A percentile compares a stretch with the other conserved stretches of the same genome.
Evolutionary conservation across 1,140 invertebrate genomes (phyloP).

Genomic region (Cyrtorhinus lividipennis): DNA sequence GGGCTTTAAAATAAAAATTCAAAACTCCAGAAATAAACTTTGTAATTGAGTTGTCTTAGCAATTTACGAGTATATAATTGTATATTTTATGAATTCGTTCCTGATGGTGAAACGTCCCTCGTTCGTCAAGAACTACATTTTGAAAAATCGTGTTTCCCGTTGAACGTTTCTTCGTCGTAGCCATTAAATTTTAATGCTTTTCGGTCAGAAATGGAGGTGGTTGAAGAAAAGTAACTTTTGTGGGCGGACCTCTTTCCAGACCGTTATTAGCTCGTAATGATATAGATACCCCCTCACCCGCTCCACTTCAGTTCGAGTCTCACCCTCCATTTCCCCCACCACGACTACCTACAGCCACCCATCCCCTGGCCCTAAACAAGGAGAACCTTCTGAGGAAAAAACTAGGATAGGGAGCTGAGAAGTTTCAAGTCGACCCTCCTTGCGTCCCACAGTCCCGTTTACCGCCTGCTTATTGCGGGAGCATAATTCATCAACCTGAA

Average conservation of each 20-base stretch:
- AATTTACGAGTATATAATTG: no score
- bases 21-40: no score
- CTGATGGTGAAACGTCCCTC: no score
- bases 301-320: neutral
- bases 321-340: neutral
- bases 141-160: no score
- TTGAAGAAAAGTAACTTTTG: neutral
- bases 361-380: no score
- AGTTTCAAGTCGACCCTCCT: neutral
- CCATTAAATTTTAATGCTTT: neutral
- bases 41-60: no score
- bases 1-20: no score
- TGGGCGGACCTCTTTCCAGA: neutral
- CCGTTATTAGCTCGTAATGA: constrained; percentile 9
- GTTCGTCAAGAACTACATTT: no score
- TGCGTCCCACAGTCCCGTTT: neutral
- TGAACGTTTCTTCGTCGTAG: no score
- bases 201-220: neutral
- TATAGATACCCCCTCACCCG: neutral
- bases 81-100: no score
- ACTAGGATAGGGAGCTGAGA: neutral
- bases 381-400: no score
- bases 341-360: neutral
- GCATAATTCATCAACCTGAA: neutral
- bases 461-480: neutral